Base-by-base conservation (phyloP, 2,797 vertebrate species). In the Labeo calbasu region DNA sequence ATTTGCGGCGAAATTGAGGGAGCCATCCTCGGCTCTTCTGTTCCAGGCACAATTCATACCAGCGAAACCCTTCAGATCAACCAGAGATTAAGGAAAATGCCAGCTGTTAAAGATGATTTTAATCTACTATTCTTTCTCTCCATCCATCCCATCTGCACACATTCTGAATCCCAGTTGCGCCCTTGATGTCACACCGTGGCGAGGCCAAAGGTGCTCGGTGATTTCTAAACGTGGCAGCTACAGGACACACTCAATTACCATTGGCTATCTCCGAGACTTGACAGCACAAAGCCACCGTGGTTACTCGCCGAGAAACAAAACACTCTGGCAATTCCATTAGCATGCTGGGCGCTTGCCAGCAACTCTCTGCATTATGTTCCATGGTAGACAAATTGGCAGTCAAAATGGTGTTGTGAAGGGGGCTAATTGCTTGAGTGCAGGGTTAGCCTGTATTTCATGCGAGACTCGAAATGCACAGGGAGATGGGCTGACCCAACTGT, bases 351-450 rank as follows among this genome's bases (percentile, higher is more conserved):
- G 89, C 89, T 65, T 89, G 94, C 95, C 95, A 95, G 88, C 86
- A 82, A 91, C 89, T 87, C 92, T 92, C 89, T 87, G 89, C 92
- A 93, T 94, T 93, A 94, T 93, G 91, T 94, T 92, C 90, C 90
- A 91, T 89, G 90, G 92, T 92, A 92, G 93, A 94, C 93, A 94
- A 94, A 95, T 94, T 94, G 95, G 92, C 94, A 92, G 92, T 93
- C 86, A 86, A 89, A 93, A 91, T 89, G 86, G 86, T 90, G 85
- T 91, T 88, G 88, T 94, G 94, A 94, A 93, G 91, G 92, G 93
- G 93, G 94, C 93, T 95, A 95, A 95, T 95, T 94, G 94, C 91
- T 90, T 91, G 93, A 94, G 94, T 94, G 94, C 92, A 89, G 91
- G 92, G 93, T 94, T 92, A 92, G 91, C 91, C 93, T 92, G 93